Evolutionary conservation across 1,140 invertebrate genomes (phyloP).

Genomic region (Pissodes strobi): DNA sequence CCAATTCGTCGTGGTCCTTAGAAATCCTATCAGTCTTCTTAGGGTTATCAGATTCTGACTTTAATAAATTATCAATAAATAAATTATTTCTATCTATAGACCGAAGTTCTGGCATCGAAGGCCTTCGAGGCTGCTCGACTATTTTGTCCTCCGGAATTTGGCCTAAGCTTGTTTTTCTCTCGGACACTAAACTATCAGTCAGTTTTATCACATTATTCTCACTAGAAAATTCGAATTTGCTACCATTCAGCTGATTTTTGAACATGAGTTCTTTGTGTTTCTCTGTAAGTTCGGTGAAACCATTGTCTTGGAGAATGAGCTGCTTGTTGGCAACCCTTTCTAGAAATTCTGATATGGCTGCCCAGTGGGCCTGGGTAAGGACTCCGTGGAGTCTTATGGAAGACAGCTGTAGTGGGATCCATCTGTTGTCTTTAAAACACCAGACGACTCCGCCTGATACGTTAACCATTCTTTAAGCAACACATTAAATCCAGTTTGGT

Average conservation of each 20-base stretch:
- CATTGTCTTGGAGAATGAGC: slow-evolving; percentile 60
- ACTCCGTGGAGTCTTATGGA: slow-evolving; percentile 66
- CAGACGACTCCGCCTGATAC: slow-evolving; percentile 64
- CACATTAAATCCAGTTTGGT: slow-evolving; percentile 41
- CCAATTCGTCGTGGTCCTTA: slow-evolving; percentile 52
- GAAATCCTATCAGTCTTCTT: slow-evolving; percentile 48
- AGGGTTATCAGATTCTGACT: slow-evolving; percentile 43
- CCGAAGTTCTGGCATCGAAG: slow-evolving; percentile 48
- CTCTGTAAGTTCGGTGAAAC: slow-evolving; percentile 54
- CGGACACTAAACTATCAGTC: slow-evolving; percentile 36
- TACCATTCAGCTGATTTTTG: slow-evolving; percentile 32
- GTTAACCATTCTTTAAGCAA: slow-evolving; percentile 59
- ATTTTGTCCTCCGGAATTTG: slow-evolving; percentile 48
- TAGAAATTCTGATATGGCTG: slow-evolving; percentile 65
- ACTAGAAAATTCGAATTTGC: slow-evolving; percentile 36
- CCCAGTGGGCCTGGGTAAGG: slow-evolving; percentile 65
- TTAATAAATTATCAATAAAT: slow-evolving; percentile 53
- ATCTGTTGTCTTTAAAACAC: slow-evolving; percentile 67
- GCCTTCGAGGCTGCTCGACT: slow-evolving; percentile 43
- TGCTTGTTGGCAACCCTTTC: slow-evolving; percentile 63
- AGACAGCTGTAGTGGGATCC: slow-evolving; percentile 65
- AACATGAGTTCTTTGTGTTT: slow-evolving; percentile 50
- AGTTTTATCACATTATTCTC: slow-evolving; percentile 43
- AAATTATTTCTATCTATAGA: slow-evolving; percentile 46
- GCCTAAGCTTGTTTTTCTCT: slow-evolving; percentile 45